Evolutionary conservation across 2,113 vertebrate genomes (phyloP), one percentile per base, ranked within the genome.

Genomic region (Rhizomys pruinosus): DNA sequence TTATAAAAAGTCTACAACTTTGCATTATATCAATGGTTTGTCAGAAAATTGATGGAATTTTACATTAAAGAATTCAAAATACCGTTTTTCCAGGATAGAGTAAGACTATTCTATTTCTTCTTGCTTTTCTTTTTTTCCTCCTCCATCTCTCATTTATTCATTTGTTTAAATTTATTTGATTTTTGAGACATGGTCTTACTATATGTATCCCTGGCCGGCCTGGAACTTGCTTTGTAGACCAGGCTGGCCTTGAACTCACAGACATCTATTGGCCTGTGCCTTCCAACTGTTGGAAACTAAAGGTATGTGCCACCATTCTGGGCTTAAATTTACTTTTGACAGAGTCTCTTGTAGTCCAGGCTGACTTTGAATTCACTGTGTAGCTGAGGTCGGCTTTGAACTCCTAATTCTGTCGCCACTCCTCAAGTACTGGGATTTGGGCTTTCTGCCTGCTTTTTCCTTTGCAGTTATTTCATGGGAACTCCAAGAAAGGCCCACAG

Each of bases 11-110:
- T 5, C 23, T 37, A 15, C 37, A 47, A n/a, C 13, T 17, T 32
- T 84, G 42, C 47, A 66, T 73, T 71, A 39, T 68, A 20, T n/a
- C 68, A 52, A 91, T 47, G 5, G 0, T 34, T 61, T 44, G 59
- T 64, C 27, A 82, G 79, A 69, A 1, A 84, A 66, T 12, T 78
- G 37, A 76, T 71, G 17, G 19, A 27, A 72, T 82, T 89, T 94
- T 89, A 84, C 80, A 77, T 86, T 47, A 88, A 68, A 95, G 64
- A 82, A 82, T 93, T 79, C 59, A 76, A 78, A 57, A 32, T 94
- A 44, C 12, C 32, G 80, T 27, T 96, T 91, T 92, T 57, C 71
- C 59, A 80, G 47, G 23, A 47, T 79, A 32, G 13, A 87, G 63
- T 39, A 85, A 91, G 52, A 64, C 10, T 57, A 44, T 61, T 76